phyloP scores from a whole-genome alignment of 2,888 invertebrate species.

The Drosophila trichaetosa region DNA sequence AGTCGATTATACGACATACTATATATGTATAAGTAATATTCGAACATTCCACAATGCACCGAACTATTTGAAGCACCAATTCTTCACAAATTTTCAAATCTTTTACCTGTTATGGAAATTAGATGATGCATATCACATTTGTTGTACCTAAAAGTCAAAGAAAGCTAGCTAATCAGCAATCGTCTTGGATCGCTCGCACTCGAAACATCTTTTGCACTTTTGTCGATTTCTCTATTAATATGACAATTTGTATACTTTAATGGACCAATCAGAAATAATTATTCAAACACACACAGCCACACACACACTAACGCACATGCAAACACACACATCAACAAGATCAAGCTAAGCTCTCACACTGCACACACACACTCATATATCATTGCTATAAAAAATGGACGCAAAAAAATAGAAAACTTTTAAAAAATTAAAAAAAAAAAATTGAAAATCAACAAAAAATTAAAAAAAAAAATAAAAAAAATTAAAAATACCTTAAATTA shows the following conservation, averaged over 20 bases:
- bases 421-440: constrained; percentile 27
- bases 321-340: constrained; percentile 16
- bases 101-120: constrained; percentile 31
- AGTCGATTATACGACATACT: constrained; percentile 9
- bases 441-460: constrained; percentile 15
- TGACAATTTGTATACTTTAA: constrained; percentile 56
- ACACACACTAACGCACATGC: neutral
- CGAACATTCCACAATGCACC: constrained; percentile 41
- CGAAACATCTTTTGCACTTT: constrained; percentile 41
- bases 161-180: constrained; percentile 33
- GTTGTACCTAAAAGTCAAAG: constrained; percentile 16
- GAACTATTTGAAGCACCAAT: constrained; percentile 39
- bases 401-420: constrained; percentile 40
- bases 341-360: constrained; percentile 53
- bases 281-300: constrained; percentile 8
- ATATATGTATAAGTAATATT: constrained; percentile 8
- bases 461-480: constrained; percentile 20
- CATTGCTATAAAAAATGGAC: constrained; percentile 55
- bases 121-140: constrained; percentile 66
- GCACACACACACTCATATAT: constrained; percentile 67
- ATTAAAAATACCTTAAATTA: constrained; percentile 26
- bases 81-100: constrained; percentile 31
- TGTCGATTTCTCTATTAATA: constrained; percentile 27
- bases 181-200: constrained; percentile 51
- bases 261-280: constrained; percentile 61